A percentile compares a stretch with the other conserved stretches of the same genome.
These are phyloP conservation scores for Capitulum mitella DNA, from an alignment of 2,888 invertebrate species.

Conservation along the genomic window DNA sequence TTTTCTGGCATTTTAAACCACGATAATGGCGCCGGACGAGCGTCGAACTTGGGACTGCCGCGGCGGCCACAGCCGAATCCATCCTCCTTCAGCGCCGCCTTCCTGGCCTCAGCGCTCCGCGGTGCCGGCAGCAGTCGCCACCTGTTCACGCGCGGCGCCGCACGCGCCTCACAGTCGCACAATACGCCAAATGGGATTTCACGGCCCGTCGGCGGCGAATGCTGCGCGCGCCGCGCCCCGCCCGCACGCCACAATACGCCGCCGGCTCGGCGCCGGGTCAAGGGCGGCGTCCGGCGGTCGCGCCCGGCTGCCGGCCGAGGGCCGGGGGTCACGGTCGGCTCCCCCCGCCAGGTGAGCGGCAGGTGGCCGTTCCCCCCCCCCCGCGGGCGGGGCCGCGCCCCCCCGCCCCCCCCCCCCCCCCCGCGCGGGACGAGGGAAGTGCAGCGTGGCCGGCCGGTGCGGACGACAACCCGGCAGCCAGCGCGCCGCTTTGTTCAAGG, in stretches of 20 bases:
- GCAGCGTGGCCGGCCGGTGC: no score
- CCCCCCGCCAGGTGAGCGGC: neutral
- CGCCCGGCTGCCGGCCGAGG: neutral
- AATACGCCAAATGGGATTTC: conserved; percentile 1
- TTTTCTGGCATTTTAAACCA: no score
- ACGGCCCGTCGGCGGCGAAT: neutral
- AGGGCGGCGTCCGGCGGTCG: conserved; percentile 8
- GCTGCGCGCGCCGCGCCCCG: neutral
- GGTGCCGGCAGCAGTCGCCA: neutral
- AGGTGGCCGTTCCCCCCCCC: neutral
- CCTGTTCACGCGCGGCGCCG: neutral
- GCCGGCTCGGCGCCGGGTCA: neutral
- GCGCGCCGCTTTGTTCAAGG: conserved; percentile 9
- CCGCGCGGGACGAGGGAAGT: no score
- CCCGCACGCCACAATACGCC: neutral
- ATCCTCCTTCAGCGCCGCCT: no score
- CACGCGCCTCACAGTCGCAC: neutral
- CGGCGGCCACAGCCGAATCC: no score
- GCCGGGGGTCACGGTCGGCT: neutral
- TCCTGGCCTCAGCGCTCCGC: no score
- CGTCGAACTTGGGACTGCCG: no score
- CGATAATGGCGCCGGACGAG: no score
- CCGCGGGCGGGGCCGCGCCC: neutral
- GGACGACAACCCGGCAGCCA: no score
- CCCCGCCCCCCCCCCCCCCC: neutral